Evolutionary conservation across 2,113 vertebrate species (phyloP).

Genomic region (Trichomycterus rosablanca): DNA sequence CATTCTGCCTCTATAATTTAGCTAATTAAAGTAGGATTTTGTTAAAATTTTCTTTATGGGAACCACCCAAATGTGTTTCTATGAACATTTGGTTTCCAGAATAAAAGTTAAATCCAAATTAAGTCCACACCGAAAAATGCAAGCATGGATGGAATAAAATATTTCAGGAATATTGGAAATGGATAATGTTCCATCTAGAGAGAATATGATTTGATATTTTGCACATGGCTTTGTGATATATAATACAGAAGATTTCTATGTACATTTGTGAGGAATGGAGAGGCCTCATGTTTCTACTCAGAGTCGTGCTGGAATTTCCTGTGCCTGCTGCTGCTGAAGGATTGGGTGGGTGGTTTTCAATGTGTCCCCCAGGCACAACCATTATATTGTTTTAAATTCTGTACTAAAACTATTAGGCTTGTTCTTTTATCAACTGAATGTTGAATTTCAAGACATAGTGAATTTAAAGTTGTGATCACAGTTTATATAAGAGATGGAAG

Average conservation of each 20-base stretch:
- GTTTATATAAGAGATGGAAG: slow-evolving; percentile 20
- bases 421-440: slow-evolving; percentile 8
- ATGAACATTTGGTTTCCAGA: no score
- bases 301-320: slow-evolving; percentile 38
- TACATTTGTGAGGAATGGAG: slow-evolving; percentile 25
- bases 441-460: neutral
- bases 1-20: no score
- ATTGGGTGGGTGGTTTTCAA: slow-evolving; percentile 26
- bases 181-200: neutral
- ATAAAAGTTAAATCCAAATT: no score
- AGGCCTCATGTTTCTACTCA: slow-evolving; percentile 31
- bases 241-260: slow-evolving; percentile 2
- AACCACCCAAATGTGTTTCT: no score
- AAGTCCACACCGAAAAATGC: no score
- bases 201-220: neutral
- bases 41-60: no score
- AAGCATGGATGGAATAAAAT: no score
- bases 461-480: slow-evolving; percentile 4
- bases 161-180: no score
- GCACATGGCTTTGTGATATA: neutral
- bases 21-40: no score
- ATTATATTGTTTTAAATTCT: slow-evolving; percentile 31
- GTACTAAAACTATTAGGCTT: slow-evolving; percentile 28
- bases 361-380: slow-evolving; percentile 24
- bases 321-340: slow-evolving; percentile 24